Evolutionary conservation across 2,797 vertebrate genomes (phyloP).

Genomic region (Mormyrops boulengeri): DNA sequence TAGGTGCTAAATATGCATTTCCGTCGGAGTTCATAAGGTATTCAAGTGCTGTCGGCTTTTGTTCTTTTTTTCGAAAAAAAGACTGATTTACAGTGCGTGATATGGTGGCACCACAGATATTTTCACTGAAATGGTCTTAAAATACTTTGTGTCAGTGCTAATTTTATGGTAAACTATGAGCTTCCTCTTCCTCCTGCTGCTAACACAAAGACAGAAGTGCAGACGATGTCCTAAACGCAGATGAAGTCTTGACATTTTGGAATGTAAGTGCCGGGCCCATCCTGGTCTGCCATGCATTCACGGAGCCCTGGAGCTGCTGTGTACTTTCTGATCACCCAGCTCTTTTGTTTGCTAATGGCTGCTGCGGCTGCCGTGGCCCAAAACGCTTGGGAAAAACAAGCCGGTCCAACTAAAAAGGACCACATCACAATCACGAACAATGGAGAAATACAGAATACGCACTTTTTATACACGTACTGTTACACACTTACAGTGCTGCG

Average conservation of each 20-base stretch:
- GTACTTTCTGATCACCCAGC: conserved; percentile 7
- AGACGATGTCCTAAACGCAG: background rate
- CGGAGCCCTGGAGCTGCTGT: background rate
- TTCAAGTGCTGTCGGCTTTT: background rate
- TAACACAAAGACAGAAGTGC: background rate
- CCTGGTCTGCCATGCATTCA: background rate
- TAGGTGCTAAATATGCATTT: background rate
- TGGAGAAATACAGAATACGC: conserved; percentile 16
- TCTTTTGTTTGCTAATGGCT: conserved; percentile 40
- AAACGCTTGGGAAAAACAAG: background rate
- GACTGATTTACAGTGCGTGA: background rate
- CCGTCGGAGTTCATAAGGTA: background rate
- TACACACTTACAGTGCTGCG: conserved; percentile 15
- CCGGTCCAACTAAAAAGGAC: background rate
- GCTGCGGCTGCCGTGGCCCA: conserved; percentile 28
- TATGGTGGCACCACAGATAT: background rate
- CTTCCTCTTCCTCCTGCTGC: background rate
- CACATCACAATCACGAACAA: background rate
- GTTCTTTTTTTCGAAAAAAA: background rate
- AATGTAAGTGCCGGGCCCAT: background rate
- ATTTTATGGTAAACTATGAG: background rate
- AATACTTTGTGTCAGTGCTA: background rate
- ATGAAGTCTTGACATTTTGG: background rate
- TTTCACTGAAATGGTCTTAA: background rate
- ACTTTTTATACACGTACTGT: conserved; percentile 30